Percentiles rank a stretch among this genome's conserved stretches.
These are phyloP conservation scores for Sebastes hubbsi DNA, from an alignment of 2,797 vertebrate genomes.

Conservation along the genomic window DNA sequence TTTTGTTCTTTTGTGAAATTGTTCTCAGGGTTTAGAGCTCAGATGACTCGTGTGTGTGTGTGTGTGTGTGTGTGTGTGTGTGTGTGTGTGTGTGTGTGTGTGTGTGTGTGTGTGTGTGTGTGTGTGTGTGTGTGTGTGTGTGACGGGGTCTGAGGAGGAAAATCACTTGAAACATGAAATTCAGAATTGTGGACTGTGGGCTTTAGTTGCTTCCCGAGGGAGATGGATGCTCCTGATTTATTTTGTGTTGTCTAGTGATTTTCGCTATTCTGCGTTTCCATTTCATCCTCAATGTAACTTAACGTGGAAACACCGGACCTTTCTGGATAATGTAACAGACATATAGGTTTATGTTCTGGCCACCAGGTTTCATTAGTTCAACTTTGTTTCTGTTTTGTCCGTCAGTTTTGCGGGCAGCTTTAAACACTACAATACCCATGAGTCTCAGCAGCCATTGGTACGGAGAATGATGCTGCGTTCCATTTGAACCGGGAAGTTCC, in stretches of 20 bases:
- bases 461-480: too few species aligned
- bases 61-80: not conserved
- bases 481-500: too few species aligned
- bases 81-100: constrained; percentile 10
- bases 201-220: not conserved
- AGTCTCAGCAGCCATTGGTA: too few species aligned
- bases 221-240: not conserved
- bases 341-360: not conserved
- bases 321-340: not conserved
- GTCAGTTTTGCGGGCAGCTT: too few species aligned
- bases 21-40: constrained; percentile 21
- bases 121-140: not conserved
- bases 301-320: not conserved
- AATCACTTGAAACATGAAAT: constrained; percentile 10
- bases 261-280: not conserved
- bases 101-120: not conserved
- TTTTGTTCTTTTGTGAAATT: constrained; percentile 18
- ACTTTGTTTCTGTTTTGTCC: too few species aligned
- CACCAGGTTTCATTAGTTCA: not conserved
- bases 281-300: not conserved
- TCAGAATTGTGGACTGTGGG: not conserved
- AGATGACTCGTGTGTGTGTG: not conserved
- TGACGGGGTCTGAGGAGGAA: not conserved
- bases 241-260: not conserved
- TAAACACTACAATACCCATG: too few species aligned